These are phyloP conservation scores for human (Homo sapiens) DNA, from an alignment of 2,113 vertebrate species.

Conservation along the genomic window DNA sequence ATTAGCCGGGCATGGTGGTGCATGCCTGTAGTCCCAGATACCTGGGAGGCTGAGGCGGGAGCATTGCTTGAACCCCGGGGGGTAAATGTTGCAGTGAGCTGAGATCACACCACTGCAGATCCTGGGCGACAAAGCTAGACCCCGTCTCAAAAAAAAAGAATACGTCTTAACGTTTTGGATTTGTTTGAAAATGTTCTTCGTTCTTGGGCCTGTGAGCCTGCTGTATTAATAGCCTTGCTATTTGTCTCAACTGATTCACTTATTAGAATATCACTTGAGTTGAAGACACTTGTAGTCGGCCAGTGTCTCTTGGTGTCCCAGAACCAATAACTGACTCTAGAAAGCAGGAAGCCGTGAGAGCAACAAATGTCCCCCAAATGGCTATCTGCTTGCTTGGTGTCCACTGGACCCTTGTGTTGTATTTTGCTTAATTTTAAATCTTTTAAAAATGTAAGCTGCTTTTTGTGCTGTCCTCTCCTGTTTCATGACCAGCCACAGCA, in stretches of 20 bases:
- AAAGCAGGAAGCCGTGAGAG: background rate
- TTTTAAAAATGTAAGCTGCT: background rate
- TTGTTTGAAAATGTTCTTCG: background rate
- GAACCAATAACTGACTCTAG: background rate
- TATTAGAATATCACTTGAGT: background rate
- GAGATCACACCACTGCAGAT: too few species aligned
- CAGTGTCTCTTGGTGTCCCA: background rate
- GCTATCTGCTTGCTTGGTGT: background rate
- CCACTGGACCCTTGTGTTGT: background rate
- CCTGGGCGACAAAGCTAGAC: too few species aligned
- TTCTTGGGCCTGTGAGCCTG: background rate
- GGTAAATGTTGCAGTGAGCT: too few species aligned
- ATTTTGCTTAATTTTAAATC: background rate
- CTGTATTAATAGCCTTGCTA: background rate
- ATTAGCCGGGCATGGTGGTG: too few species aligned
- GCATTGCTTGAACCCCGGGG: too few species aligned
- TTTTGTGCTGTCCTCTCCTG: background rate
- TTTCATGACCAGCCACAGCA: background rate
- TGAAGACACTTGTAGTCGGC: background rate
- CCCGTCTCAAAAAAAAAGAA: background rate
- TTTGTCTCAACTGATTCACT: background rate
- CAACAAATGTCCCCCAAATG: background rate
- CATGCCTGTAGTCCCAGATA: too few species aligned
- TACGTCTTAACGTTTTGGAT: background rate
- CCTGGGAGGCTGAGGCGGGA: too few species aligned